Base-by-base conservation (phyloP, 2,888 invertebrate genomes). In the Tupiocoris notatus region DNA sequence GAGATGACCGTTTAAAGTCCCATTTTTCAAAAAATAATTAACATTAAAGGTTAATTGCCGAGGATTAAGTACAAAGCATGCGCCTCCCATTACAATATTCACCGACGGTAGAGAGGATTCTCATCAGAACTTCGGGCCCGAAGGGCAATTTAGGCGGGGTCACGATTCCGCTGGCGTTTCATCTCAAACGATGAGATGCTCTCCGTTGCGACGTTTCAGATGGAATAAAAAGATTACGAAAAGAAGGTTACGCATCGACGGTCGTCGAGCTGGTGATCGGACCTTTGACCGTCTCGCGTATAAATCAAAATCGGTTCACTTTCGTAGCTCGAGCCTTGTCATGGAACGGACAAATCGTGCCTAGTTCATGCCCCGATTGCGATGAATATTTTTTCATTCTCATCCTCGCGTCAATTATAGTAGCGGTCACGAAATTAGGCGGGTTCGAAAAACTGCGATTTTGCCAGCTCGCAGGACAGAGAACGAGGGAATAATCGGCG, bases 21-120 rank as follows among this genome's bases (percentile, higher is more conserved):
- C 67, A 57, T 67, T 67, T 67, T 67, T 67, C 67, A 67, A 67
- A 56, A 67, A 22, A 22, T 21, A 67, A 67, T 67, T 67, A 67
- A 57, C 56, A 57, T 22, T 67, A 67, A 67, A 67, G 22, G 67
- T 54, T 67, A 67, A 67, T 65, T 65, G 67, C 16, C 56, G 57
- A 22, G 21, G 57, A 67, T 57, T 67, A 12, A 67, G 67, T 21
- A n/a, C n/a, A 6, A n/a, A 17, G 67, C 67, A 67, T 67, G 67
- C 67, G 67, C 67, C 21, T 1, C 22, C 22, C 67, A 22, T 67
- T 57, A 57, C 18, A 21, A 24, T 21, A 2, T 61, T 21, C 17
- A 23, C 23, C 62, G n/a, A n/a, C n/a, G n/a, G n/a, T n/a, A n/a
- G n/a, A n/a, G n/a, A n/a, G n/a, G n/a, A n/a, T n/a, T n/a, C n/a